phyloP scores from a whole-genome alignment of 2,113 vertebrate species.

The Seriola rivoliana region DNA sequence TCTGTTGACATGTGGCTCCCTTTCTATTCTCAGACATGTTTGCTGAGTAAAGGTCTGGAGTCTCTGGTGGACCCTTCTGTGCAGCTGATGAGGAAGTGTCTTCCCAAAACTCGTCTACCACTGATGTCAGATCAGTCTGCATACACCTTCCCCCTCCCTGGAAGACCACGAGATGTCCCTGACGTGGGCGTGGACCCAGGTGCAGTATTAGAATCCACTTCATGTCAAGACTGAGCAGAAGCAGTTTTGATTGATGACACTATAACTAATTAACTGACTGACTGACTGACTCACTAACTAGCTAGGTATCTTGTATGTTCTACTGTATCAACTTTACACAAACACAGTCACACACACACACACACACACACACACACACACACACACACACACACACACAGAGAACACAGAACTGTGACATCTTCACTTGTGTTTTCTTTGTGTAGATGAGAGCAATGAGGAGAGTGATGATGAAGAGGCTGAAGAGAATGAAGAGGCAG shows the following conservation, averaged over 20 bases:
- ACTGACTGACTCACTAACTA: too few species aligned
- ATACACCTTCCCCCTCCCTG: conserved; percentile 86
- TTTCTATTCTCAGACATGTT: conserved; percentile 79
- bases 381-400: not conserved
- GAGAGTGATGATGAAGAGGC: conserved; percentile 60
- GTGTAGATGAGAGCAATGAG: conserved; percentile 45
- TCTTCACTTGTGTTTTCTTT: not conserved
- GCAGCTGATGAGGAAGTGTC: conserved; percentile 91
- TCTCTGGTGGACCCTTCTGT: conserved; percentile 76
- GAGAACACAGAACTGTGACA: too few species aligned
- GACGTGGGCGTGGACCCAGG: conserved; percentile 46
- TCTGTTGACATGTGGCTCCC: not conserved
- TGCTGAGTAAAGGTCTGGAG: conserved; percentile 80
- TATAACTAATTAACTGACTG: not conserved
- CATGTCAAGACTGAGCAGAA: too few species aligned
- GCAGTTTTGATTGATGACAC: too few species aligned
- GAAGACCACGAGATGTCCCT: conserved; percentile 12
- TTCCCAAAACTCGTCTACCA: conserved; percentile 87
- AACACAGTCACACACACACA: too few species aligned
- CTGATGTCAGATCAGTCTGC: conserved; percentile 82
- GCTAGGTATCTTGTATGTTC: too few species aligned
- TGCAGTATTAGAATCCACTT: conserved; percentile 21
- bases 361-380: not conserved
- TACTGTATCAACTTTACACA: too few species aligned
- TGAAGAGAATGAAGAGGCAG: conserved; percentile 49